phyloP scores from a whole-genome alignment of 2,113 vertebrate species.

The Glaucidium brasilianum region DNA sequence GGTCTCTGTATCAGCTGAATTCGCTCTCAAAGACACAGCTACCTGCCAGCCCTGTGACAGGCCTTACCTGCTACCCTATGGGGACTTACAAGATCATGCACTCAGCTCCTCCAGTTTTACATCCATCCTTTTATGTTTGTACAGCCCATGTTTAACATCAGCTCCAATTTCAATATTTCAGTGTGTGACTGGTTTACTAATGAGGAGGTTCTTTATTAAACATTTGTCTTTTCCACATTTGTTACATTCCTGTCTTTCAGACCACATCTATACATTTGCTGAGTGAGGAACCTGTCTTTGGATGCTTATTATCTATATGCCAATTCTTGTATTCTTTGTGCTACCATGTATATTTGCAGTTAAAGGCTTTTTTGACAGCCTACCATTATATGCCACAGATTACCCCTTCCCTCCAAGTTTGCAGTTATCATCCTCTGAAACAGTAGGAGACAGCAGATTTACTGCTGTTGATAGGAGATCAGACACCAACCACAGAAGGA shows the following conservation, averaged over 20 bases:
- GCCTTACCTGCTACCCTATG: not conserved
- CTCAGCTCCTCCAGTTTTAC: not conserved
- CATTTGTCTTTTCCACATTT: not conserved
- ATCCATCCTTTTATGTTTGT: not conserved
- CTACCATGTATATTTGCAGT: not conserved
- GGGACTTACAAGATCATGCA: not conserved
- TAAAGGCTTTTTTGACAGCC: conserved; percentile 17
- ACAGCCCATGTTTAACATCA: not conserved
- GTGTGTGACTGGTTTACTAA: not conserved
- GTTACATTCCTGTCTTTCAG: not conserved
- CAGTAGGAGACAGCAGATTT: conserved; percentile 34
- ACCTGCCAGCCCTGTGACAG: not conserved
- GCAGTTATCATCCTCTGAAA: conserved; percentile 32
- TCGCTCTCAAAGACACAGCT: not conserved
- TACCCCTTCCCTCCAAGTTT: conserved; percentile 25
- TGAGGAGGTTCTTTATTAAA: not conserved
- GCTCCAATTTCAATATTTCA: not conserved
- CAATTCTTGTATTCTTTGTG: not conserved
- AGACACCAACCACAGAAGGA: conserved; percentile 37
- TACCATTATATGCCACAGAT: conserved; percentile 30
- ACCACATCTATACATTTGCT: not conserved
- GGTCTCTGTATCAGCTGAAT: not conserved
- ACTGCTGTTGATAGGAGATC: conserved; percentile 29
- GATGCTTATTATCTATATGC: not conserved
- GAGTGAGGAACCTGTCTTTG: not conserved